Evolutionary conservation across 2,888 invertebrate genomes (phyloP).

Genomic region (Cheilosia variabilis): DNA sequence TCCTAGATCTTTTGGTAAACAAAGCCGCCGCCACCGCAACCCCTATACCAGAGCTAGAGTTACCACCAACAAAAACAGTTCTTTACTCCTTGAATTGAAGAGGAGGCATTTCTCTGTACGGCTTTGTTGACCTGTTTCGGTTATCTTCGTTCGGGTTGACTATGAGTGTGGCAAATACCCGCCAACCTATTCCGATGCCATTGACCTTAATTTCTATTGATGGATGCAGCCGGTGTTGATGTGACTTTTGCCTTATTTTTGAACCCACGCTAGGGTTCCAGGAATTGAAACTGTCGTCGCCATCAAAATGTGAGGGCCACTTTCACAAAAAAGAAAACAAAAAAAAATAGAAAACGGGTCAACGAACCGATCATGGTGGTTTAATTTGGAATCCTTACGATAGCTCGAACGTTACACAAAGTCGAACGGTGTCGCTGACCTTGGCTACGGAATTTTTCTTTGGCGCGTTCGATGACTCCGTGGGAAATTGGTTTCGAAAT

Average conservation of each 20-base stretch:
- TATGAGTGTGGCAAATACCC: constrained; percentile 60
- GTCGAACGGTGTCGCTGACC: constrained; percentile 30
- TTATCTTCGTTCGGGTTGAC: constrained; percentile 44
- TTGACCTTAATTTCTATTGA: constrained; percentile 70
- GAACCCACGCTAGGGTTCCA: constrained; percentile 52
- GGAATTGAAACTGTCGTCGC: constrained; percentile 9
- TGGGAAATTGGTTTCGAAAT: constrained; percentile 23
- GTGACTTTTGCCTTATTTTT: constrained; percentile 44
- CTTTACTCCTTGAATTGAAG: constrained; percentile 44
- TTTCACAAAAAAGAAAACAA: constrained; percentile 14
- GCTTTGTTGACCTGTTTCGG: constrained; percentile 57
- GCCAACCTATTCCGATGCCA: constrained; percentile 60
- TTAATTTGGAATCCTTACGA: constrained; percentile 34
- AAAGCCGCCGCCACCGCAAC: constrained; percentile 5
- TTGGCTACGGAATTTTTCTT: constrained; percentile 36
- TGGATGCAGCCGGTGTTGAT: constrained; percentile 43
- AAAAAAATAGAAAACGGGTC: constrained; percentile 16
- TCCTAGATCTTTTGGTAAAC: constrained; percentile 43
- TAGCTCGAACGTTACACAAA: background rate
- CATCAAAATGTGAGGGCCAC: constrained; percentile 27
- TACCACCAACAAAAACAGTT: constrained; percentile 30
- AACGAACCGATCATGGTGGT: constrained; percentile 52
- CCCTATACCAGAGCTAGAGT: background rate
- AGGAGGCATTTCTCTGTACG: constrained; percentile 45
- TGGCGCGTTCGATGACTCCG: constrained; percentile 42